Base-by-base conservation (phyloP, 2,113 vertebrate genomes). In the Tragulus kanchil region DNA sequence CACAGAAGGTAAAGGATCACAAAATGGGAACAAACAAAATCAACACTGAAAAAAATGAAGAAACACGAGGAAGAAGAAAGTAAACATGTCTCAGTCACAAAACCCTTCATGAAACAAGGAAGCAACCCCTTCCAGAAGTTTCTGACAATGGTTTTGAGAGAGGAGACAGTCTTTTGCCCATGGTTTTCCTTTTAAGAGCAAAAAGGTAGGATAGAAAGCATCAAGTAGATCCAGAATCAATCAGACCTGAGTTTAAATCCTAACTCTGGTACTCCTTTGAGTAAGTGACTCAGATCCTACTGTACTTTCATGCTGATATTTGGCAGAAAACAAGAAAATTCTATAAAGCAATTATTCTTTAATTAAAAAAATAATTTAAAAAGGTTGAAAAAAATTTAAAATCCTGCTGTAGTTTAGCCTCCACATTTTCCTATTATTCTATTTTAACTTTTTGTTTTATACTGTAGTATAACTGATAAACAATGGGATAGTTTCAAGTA, bases 1-100 rank as follows among this genome's bases (percentile, higher is more conserved):
- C 75, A 71, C 65, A 69, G 52, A 81, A 97, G 36, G 64, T 79
- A 85, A 64, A 93, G 56, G 85, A 77, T 31, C 88, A 94, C 54
- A 78, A 92, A 92, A 82, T 11, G 54, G 71, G 62, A 85, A 71
- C 8, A 93, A 94, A 61, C 73, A 69, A 96, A 96, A 93, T 6
- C 26, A 85, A 81, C n/a, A 96, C 52, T 69, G 19, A 77, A 52
- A 26, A 0, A 0, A n/a, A 67, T 50, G 15, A 0, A 79, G 64
- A n/a, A 73, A 56, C 19, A 86, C 25, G 25, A 69, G 16, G 78
- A 61, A 61, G 31, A 19, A 93, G 88, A 92, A 97, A 64, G 62
- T 36, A 92, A 67, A 92, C 45, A 28, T 26, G 62, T 5, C 3
- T 21, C 87, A 52, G 10, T 85, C 93, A 89, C 21, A 45, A 26